phyloP scores from a whole-genome alignment of 2,113 vertebrate genomes.

The Burhinus bistriatus region DNA sequence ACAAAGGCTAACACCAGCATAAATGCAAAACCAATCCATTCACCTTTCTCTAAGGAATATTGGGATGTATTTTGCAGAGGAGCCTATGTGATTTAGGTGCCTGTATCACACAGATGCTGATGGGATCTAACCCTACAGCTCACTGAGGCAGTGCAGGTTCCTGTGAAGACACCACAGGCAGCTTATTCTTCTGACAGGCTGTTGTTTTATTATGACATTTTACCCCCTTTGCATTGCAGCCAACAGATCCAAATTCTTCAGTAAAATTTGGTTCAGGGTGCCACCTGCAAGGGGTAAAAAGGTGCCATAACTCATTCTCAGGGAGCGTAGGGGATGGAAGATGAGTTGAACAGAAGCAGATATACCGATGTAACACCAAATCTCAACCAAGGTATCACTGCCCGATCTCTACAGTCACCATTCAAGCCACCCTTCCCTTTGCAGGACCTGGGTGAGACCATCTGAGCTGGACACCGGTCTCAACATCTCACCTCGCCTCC shows the following conservation, averaged over 20 bases:
- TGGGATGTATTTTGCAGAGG: not conserved
- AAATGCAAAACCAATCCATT: not conserved
- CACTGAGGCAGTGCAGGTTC: not conserved
- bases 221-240: not conserved
- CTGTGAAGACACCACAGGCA: not conserved
- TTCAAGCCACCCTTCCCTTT: not conserved
- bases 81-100: not conserved
- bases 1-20: not conserved
- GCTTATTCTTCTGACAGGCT: not conserved
- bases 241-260: not conserved
- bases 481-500: not conserved
- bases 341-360: not conserved
- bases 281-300: not conserved
- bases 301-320: not conserved
- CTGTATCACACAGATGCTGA: not conserved
- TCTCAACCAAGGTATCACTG: not conserved
- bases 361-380: not conserved
- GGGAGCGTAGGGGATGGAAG: fast-evolving
- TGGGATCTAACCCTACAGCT: not conserved
- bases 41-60: not conserved
- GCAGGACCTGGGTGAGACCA: not conserved
- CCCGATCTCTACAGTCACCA: no score
- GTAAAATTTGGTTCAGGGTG: not conserved
- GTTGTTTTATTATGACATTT: not conserved
- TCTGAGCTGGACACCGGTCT: not conserved